Evolutionary conservation across 1,140 invertebrate species (phyloP).

Genomic region (Eufriesea mexicana): DNA sequence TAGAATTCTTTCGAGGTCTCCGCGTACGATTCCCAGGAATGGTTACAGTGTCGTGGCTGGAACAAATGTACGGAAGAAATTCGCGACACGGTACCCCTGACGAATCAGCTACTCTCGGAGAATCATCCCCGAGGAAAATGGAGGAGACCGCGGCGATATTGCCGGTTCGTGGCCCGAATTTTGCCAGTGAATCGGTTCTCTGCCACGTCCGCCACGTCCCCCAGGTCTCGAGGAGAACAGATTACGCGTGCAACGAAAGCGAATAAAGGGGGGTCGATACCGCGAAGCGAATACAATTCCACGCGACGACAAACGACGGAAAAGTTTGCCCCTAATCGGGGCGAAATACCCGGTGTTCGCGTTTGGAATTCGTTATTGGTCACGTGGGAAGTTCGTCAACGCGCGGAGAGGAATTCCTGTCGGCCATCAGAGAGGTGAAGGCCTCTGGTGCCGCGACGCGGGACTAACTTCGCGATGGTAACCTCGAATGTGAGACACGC

Average conservation of each 20-base stretch:
- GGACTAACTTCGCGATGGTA: neutral
- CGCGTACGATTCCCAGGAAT: no score
- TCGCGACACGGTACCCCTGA: no score
- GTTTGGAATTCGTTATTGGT: neutral
- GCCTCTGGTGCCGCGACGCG: neutral
- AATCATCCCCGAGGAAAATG: no score
- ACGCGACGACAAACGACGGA: neutral
- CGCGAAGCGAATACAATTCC: neutral
- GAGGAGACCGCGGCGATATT: no score
- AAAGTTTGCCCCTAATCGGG: neutral
- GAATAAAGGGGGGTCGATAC: neutral
- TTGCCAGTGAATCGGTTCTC: no score
- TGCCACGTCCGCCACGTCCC: neutral
- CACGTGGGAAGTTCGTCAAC: neutral
- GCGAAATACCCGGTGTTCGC: neutral
- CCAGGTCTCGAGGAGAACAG: neutral
- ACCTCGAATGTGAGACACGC: neutral
- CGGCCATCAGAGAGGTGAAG: neutral
- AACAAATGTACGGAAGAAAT: no score
- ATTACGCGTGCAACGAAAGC: no score
- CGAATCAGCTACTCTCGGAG: no score
- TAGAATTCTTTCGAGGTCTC: no score
- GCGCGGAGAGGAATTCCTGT: neutral
- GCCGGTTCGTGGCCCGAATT: neutral
- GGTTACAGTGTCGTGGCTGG: no score